Percentiles rank a stretch among this genome's conserved stretches.
phyloP scores from a whole-genome alignment of 2,113 vertebrate genomes.

The Thinocorus orbignyianus region DNA sequence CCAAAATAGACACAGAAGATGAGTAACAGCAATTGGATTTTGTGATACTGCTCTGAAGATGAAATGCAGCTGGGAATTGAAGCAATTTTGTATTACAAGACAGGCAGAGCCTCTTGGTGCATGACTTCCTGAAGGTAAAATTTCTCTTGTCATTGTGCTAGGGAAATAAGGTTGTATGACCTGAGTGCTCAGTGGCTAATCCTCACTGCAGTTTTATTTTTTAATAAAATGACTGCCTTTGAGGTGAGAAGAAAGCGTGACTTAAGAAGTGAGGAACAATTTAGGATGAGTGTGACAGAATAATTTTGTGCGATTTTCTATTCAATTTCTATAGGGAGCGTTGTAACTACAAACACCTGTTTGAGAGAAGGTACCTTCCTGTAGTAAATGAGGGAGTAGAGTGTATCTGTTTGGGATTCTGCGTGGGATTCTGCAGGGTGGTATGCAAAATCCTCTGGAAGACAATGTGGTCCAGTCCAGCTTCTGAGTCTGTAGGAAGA shows the following conservation, averaged over 20 bases:
- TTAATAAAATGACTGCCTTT: not conserved
- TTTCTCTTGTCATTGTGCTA: not conserved
- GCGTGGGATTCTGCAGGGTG: not conserved
- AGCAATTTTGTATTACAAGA: not conserved
- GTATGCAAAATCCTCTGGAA: not conserved
- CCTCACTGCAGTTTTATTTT: not conserved
- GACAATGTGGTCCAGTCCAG: not conserved
- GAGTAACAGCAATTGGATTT: not conserved
- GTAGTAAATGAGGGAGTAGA: not conserved
- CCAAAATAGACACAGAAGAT: not conserved
- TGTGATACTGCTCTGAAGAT: not conserved
- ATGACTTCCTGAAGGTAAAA: not conserved
- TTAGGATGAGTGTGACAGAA: not conserved
- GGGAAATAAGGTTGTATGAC: not conserved
- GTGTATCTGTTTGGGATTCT: not conserved
- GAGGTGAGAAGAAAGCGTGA: not conserved
- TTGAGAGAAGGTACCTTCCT: not conserved
- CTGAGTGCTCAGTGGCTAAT: not conserved
- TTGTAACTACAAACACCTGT: not conserved
- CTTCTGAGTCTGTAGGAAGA: not conserved
- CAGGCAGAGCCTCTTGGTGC: not conserved
- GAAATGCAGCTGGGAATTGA: not conserved
- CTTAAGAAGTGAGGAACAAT: not conserved
- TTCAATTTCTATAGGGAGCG: not conserved
- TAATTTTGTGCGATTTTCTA: not conserved